phyloP scores from a whole-genome alignment of 2,888 invertebrate species.

The Blomia tropicalis region DNA sequence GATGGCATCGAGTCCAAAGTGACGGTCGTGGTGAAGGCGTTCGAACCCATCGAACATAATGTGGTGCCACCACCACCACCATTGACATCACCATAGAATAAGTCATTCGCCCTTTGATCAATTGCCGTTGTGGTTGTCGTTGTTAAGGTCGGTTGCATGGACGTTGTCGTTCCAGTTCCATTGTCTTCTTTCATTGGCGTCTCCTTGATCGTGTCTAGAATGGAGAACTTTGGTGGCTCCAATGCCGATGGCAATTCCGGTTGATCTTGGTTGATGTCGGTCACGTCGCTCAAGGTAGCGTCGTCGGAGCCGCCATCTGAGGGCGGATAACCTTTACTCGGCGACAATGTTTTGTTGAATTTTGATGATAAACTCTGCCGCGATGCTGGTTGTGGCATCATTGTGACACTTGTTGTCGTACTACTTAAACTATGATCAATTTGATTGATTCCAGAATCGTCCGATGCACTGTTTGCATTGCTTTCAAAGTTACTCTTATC shows the following conservation, averaged over 20 bases:
- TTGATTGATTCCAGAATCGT: slow-evolving; percentile 12
- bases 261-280: slow-evolving; percentile 9
- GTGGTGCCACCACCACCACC: not conserved
- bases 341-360: not conserved
- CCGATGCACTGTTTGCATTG: slow-evolving; percentile 26
- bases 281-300: slow-evolving; percentile 6
- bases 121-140: not conserved
- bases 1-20: not conserved
- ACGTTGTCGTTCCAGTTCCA: not conserved
- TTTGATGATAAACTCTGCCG: slow-evolving; percentile 21
- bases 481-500: slow-evolving; percentile 40
- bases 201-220: slow-evolving; percentile 14
- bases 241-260: not conserved
- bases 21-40: not conserved
- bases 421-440: slow-evolving; percentile 9
- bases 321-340: not conserved
- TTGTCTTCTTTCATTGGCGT: not conserved
- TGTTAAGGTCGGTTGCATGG: not conserved
- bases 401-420: not conserved
- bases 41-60: not conserved
- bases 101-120: not conserved
- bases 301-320: not conserved
- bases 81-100: not conserved
- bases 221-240: not conserved
- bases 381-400: not conserved